These are phyloP conservation scores for Dermatemys mawii DNA, from an alignment of 2,113 vertebrate genomes.

Conservation along the genomic window DNA sequence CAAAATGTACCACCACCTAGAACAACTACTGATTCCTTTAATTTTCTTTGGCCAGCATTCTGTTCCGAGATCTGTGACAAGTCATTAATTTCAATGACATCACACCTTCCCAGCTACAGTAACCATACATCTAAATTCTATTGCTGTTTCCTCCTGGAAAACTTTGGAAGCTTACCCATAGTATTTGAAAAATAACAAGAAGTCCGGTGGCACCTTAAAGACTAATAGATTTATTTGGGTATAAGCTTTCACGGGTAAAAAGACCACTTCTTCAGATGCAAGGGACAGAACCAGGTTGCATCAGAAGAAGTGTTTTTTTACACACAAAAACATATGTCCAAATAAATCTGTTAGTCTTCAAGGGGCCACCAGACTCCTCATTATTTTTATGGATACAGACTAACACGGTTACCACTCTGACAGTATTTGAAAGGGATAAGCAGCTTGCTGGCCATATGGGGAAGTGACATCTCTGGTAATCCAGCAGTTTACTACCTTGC, in stretches of 20 bases:
- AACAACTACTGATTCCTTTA: neutral
- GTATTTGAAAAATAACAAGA: neutral
- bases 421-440: neutral
- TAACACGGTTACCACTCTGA: no score
- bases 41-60: neutral
- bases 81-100: conserved; percentile 10
- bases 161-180: neutral
- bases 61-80: neutral
- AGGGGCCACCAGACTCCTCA: no score
- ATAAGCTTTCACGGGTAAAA: no score
- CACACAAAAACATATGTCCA: no score
- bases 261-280: no score
- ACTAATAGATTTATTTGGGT: no score
- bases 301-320: no score
- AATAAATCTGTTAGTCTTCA: no score
- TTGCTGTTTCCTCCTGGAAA: neutral
- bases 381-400: no score
- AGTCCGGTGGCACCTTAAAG: no score
- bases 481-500: neutral
- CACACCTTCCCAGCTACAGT: neutral
- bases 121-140: neutral
- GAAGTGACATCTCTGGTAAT: neutral
- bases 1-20: neutral
- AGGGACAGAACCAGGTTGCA: no score
- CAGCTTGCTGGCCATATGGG: neutral